Evolutionary conservation across 2,113 vertebrate genomes (phyloP), one percentile per base, ranked within the genome.

Genomic region (Trichomycterus rosablanca): DNA sequence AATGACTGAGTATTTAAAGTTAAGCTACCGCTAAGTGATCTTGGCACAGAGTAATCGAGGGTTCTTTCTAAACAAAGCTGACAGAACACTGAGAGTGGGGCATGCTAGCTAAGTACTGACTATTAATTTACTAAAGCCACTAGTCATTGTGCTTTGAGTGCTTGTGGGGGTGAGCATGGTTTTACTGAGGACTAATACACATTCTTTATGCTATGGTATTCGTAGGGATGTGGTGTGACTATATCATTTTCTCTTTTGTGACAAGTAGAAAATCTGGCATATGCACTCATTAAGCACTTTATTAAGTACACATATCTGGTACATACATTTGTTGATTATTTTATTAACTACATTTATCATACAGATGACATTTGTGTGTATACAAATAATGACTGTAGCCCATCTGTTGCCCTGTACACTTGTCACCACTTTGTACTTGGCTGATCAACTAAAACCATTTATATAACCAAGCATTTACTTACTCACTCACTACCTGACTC

Each of bases 211-310:
- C 9, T 8, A 11, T 18, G 34, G 62, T 54, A 59, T 44, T 35
- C 35, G 20, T 23, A 22, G 50, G 10, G 56, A 66, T 66, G 42
- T 42, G 61, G 43, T 1, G 16, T 73, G 63, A 51, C 60, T 44
- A 64, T 68, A 56, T 73, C 66, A 60, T 60, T 18, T 4, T 26
- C 34, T 32, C 64, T 74, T 62, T 80, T 77, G 74, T 77, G 74
- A 59, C 59, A 15, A 76, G 83, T 72, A 80, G 78, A 89, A 84
- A 89, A 89, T 88, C 83, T 89, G 67, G 73, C 86, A 78, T 72
- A 73, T 82, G 76, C 37, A 8, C 77, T 80, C 80, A 76, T 76
- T 82, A 78, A 82, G 78, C 80, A 55, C 78, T 77, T 71, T n/a
- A 70, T 71, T 26, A 68, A 60, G 44, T 69, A 62, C 70, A 76